phyloP scores from a whole-genome alignment of 2,797 vertebrate species.

The Dromococcyx pavoninus region DNA sequence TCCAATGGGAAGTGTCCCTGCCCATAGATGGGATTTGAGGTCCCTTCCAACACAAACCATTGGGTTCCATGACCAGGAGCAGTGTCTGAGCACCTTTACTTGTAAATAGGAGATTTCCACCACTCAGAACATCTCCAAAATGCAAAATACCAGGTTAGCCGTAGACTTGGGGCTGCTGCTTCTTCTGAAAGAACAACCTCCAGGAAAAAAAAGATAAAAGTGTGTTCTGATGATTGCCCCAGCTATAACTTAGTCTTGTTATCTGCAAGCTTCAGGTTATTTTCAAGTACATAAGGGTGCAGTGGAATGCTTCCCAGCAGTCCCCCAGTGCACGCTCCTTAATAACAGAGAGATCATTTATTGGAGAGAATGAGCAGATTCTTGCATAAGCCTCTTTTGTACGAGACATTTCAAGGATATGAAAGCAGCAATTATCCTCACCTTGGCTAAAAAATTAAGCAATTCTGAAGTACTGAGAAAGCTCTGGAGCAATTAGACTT shows the following conservation, averaged over 20 bases:
- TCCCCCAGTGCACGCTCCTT: conserved; percentile 29
- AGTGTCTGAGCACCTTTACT: background rate
- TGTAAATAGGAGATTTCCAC: background rate
- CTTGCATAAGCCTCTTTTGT: conserved; percentile 68
- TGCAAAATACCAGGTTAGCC: background rate
- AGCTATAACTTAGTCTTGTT: conserved; percentile 64
- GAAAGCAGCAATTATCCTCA: conserved; percentile 69
- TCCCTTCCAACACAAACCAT: too few relatives aligned
- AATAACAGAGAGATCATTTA: conserved; percentile 65
- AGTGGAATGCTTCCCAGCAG: conserved; percentile 58
- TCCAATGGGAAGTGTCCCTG: too few relatives aligned
- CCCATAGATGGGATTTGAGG: too few relatives aligned
- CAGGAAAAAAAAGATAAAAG: background rate
- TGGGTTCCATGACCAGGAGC: background rate
- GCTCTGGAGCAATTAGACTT: conserved; percentile 50
- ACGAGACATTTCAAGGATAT: conserved; percentile 43
- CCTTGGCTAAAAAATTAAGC: conserved; percentile 67
- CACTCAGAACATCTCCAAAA: background rate
- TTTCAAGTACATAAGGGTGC: conserved; percentile 52
- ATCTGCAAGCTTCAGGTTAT: conserved; percentile 58
- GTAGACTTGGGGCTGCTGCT: background rate
- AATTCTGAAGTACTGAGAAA: conserved; percentile 48
- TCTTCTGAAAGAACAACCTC: background rate
- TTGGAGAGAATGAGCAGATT: conserved; percentile 50
- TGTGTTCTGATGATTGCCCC: conserved; percentile 5